Base-by-base conservation (phyloP, 2,113 vertebrate genomes). In the Tragelaphus buxtoni region DNA sequence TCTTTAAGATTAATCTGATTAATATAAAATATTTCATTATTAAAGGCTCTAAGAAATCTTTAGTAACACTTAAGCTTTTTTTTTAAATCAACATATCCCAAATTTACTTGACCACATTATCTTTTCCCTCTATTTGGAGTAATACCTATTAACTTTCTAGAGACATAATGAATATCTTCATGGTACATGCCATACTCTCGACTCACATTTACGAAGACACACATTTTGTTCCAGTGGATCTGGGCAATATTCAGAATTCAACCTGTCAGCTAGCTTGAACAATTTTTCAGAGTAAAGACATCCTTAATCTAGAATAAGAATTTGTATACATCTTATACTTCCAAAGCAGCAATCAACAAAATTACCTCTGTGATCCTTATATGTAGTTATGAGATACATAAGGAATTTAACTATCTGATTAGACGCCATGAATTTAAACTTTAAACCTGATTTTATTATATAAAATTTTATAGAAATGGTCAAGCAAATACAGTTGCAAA, bases 181-280 rank as follows among this genome's bases (percentile, higher is more conserved):
- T 20, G 45, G 32, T 60, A 95, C 9, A 92, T 85, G 63, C n/a
- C 47, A 93, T 63, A 61, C 7, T 84, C 56, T 72, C 51, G 91
- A 97, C 89, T 96, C 55, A 96, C 2, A 92, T 97, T 94, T 97
- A 92, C 91, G 97, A 93, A 93, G 98, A 98, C 53, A 98, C 45
- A 95, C 96, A 98, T 86, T 77, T 88, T 94, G 89, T 84, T 94
- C 92, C 85, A 97, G 93, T 49, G 87, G 79, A 88, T 89, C 82
- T 60, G 97, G 58, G 96, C 18, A 98, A 97, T 87, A 96, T 95
- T 79, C 97, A 88, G 88, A 96, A 94, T 84, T 97, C 55, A 92
- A 65, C 79, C 88, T 96, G 69, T 58, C 87, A 97, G 82, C 49
- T 56, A 47, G 20, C 87, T 94, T 88, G 97, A 95, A 97, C 56